Conservation (phyloP, 2,888 invertebrate genomes). For the Spodoptera littoralis region DNA sequence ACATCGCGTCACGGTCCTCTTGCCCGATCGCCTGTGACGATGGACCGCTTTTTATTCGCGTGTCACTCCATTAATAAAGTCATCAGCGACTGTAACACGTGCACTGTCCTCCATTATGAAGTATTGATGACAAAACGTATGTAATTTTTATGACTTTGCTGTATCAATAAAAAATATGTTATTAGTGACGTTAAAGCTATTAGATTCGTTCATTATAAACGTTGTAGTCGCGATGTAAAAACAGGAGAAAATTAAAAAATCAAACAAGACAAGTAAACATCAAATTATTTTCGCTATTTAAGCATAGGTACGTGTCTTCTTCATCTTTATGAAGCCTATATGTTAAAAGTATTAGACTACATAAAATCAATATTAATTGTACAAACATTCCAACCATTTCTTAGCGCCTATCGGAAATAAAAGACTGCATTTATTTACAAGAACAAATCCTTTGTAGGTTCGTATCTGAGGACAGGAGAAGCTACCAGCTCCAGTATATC, state of each 20-base stretch:
- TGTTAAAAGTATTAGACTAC: no score
- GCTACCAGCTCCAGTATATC: slow-evolving; percentile 70
- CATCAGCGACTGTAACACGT: slow-evolving; percentile 64
- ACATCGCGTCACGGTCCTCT: slow-evolving; percentile 72
- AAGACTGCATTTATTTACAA: slow-evolving; percentile 70
- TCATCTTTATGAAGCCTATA: no score
- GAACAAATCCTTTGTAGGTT: slow-evolving; percentile 60
- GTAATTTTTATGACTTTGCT: slow-evolving; percentile 36
- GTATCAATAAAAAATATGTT: slow-evolving; percentile 24
- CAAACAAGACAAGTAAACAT: no score
- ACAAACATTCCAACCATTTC: slow-evolving; percentile 35
- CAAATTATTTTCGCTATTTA: no score
- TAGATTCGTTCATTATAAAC: not conserved
- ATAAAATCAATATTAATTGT: not conserved
- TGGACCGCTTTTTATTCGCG: slow-evolving; percentile 62
- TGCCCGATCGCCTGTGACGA: slow-evolving; percentile 71
- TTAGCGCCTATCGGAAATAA: slow-evolving; percentile 30
- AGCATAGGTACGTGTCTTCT: no score
- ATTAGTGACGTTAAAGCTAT: not conserved
- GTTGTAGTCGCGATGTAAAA: no score
- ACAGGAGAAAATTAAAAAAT: no score
- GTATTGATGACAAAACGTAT: slow-evolving; percentile 38
- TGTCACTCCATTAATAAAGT: slow-evolving; percentile 64
- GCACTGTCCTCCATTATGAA: slow-evolving; percentile 47
- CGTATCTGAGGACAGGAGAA: slow-evolving; percentile 63